Base-by-base conservation (phyloP, 2,797 vertebrate species). In the Ctenopoma multispine region DNA sequence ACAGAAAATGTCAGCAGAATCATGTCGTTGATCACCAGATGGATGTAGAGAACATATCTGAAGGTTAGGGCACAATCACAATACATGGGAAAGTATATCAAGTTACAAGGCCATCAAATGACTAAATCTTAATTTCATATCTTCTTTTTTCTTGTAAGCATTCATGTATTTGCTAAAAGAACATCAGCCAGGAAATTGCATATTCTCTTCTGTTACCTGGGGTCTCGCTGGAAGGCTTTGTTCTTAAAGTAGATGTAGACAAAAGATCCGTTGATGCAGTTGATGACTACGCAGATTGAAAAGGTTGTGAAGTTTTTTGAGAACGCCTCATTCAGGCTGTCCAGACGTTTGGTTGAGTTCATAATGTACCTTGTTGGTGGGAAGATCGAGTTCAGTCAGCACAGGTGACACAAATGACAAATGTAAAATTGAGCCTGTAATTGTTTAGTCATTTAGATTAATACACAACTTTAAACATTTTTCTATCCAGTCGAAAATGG, bases 21-120 rank as follows among this genome's bases (percentile, higher is more conserved):
- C 34, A 36, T 92, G 56, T 92, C 90, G 7, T 90, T 91, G 58
- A 93, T 77, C 29, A 93, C 90, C 55, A 92, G 60, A 23, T 92
- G 88, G 66, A 87, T 88, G 80, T 85, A 92, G 7, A 93, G 74
- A 31, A 92, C 72, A 10, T 92, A 92, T 76, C 90, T 85, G 76
- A 20, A 62, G 79, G 34, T 36, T 36, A 10, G 34, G 34, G 8
- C 24, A 24, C 3, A 36, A 36, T 36, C 8, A 36, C 34, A 36
- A 31, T 36, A 36, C 11, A 36, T 36, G 8, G 3, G 14, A 41
- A 3, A 15, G 14, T 41, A 41, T 41, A 41, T 17, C 3, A 12
- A 12, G 3, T 12, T 17, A 41, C 4, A 17, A 41, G 13, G 14
- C 5, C 9, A 5, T 41, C 15, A 41, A 5, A 12, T 36, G 5